Conservation (phyloP, 2,113 vertebrate species). For the Rhipidura dahli region DNA sequence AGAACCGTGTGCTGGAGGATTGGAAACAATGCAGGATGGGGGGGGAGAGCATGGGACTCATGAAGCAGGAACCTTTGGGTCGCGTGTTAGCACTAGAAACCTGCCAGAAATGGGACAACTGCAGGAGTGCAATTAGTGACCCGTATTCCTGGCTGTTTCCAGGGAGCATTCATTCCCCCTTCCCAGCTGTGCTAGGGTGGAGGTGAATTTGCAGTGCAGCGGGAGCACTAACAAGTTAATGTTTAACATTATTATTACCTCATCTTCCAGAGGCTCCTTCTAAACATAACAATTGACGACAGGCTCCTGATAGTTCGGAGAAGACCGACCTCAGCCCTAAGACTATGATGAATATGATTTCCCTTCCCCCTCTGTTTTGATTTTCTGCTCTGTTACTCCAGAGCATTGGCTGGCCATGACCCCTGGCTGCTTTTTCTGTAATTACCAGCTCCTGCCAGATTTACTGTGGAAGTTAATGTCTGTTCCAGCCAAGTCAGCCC, state of each 20-base stretch:
- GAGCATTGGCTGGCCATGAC: slow-evolving; percentile 73
- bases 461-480: slow-evolving; percentile 74
- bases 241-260: slow-evolving; percentile 74
- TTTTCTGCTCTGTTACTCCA: slow-evolving; percentile 73
- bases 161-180: slow-evolving; percentile 14
- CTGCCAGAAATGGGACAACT: slow-evolving; percentile 12
- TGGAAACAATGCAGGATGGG: background rate
- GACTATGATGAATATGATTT: slow-evolving; percentile 67
- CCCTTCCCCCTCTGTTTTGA: slow-evolving; percentile 73
- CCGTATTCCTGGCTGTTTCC: background rate
- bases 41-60: background rate
- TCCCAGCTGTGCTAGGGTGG: slow-evolving; percentile 60
- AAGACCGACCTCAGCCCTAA: slow-evolving; percentile 56
- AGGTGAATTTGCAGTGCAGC: slow-evolving; percentile 66
- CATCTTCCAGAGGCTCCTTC: slow-evolving; percentile 71
- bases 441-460: slow-evolving; percentile 75
- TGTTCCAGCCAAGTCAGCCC: slow-evolving; percentile 69
- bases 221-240: slow-evolving; percentile 69
- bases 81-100: background rate
- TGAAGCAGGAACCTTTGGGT: background rate
- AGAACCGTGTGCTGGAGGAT: background rate
- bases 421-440: slow-evolving; percentile 71
- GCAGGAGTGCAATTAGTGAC: slow-evolving; percentile 8
- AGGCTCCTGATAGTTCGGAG: slow-evolving; percentile 69
- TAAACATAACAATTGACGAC: slow-evolving; percentile 73